Conservation (phyloP, 2,113 vertebrate species). For the Pelobates fuscus region DNA sequence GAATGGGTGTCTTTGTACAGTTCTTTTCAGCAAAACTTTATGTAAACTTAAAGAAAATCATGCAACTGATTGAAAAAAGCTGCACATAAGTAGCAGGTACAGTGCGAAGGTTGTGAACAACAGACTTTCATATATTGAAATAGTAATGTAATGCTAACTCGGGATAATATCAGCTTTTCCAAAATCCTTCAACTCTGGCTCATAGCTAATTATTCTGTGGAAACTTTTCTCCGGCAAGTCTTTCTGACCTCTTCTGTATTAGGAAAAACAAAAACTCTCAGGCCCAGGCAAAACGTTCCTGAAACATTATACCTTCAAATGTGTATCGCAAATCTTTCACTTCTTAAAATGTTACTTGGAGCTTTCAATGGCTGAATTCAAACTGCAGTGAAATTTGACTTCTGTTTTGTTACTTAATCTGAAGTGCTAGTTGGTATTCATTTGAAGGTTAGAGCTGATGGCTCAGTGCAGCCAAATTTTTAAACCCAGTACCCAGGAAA, state of each 20-base stretch:
- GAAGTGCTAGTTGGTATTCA: neutral
- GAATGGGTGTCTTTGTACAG: conserved; percentile 76
- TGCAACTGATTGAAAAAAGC: conserved; percentile 57
- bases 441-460: neutral
- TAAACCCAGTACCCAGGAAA: too few species aligned
- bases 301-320: conserved; percentile 26
- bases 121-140: conserved; percentile 55
- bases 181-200: conserved; percentile 49
- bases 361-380: neutral
- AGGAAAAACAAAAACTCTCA: conserved; percentile 23
- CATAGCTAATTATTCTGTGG: conserved; percentile 39
- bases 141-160: conserved; percentile 51
- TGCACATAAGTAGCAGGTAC: conserved; percentile 58
- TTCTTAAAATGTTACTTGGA: neutral
- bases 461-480: neutral
- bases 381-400: neutral
- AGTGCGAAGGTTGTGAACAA: conserved; percentile 56
- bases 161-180: conserved; percentile 52
- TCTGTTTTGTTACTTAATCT: conserved; percentile 2
- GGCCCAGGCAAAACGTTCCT: conserved; percentile 22
- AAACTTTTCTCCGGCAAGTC: neutral
- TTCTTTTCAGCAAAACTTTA: conserved; percentile 74
- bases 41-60: conserved; percentile 73
- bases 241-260: conserved; percentile 30
- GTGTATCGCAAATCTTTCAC: conserved; percentile 21